Conservation (phyloP, 2,888 invertebrate genomes). For the Reticulitermes lucifugus region DNA sequence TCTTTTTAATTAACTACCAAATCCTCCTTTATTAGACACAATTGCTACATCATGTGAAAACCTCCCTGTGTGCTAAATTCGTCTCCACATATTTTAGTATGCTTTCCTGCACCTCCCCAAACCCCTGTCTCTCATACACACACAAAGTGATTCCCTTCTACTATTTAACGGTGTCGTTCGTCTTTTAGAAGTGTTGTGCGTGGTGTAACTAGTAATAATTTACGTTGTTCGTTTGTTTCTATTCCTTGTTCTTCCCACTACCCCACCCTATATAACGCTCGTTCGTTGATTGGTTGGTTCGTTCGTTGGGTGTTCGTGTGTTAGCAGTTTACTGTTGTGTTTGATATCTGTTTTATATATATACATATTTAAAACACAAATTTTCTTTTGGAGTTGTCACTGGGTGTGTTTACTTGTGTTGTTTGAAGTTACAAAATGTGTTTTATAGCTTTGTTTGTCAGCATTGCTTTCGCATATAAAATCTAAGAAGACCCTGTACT, state of each 20-base stretch:
- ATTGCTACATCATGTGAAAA: background rate
- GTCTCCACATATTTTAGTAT: background rate
- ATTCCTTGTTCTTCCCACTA: conserved; percentile 18
- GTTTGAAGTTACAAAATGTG: conserved; percentile 12
- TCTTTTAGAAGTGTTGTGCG: conserved; percentile 52
- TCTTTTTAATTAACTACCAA: conserved; percentile 14
- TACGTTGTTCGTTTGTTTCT: conserved; percentile 45
- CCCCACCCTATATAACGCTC: conserved; percentile 57
- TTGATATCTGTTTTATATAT: conserved; percentile 55
- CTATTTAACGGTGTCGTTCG: conserved; percentile 50
- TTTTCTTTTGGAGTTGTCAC: conserved; percentile 38
- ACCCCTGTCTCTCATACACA: too few relatives aligned
- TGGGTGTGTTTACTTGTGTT: conserved; percentile 42
- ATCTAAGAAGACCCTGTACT: conserved; percentile 30
- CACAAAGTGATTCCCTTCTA: too few relatives aligned
- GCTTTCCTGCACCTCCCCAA: conserved; percentile 16
- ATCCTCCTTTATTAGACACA: conserved; percentile 8
- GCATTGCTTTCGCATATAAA: conserved; percentile 37
- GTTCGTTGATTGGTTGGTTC: conserved; percentile 59
- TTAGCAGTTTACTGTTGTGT: conserved; percentile 52
- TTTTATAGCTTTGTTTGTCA: conserved; percentile 34
- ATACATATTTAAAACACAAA: conserved; percentile 8
- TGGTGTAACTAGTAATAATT: conserved; percentile 49
- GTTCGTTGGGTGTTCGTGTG: conserved; percentile 46
- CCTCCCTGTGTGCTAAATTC: background rate